Percentiles rank a stretch among this genome's conserved stretches.
phyloP scores from a whole-genome alignment of 2,888 invertebrate genomes.

The Halictus ligatus region DNA sequence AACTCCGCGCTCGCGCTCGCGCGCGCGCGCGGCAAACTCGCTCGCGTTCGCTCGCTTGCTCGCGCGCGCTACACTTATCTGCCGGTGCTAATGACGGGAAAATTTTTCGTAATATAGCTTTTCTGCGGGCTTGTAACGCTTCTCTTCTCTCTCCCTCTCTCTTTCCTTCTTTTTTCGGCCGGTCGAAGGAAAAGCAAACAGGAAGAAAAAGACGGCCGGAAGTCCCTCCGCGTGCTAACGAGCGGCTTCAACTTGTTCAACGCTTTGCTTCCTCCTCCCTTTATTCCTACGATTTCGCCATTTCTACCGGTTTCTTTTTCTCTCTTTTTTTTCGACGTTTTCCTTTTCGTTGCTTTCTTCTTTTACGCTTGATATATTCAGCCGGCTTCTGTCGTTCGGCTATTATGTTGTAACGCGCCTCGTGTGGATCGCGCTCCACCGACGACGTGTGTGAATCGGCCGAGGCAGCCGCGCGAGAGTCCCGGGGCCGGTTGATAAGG shows the following conservation, averaged over 20 bases:
- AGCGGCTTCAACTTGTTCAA: slow-evolving; percentile 25
- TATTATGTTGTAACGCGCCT: slow-evolving; percentile 13
- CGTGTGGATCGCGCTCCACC: neutral
- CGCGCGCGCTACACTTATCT: slow-evolving; percentile 68
- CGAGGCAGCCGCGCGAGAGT: neutral
- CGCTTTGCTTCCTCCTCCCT: neutral
- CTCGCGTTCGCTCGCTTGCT: slow-evolving; percentile 7
- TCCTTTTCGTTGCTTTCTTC: neutral
- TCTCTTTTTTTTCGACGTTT: neutral
- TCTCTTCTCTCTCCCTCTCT: neutral
- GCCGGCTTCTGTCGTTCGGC: neutral
- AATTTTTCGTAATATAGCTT: slow-evolving; percentile 65
- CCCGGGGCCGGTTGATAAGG: slow-evolving; percentile 28
- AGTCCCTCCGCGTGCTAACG: slow-evolving; percentile 37
- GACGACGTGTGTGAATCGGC: neutral
- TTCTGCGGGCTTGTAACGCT: slow-evolving; percentile 22
- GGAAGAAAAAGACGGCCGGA: slow-evolving; percentile 9
- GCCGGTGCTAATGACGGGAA: slow-evolving; percentile 72
- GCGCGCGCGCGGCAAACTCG: slow-evolving; percentile 40
- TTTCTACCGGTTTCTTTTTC: neutral
- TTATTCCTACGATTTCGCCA: slow-evolving; percentile 11
- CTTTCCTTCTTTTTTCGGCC: slow-evolving; percentile 19
- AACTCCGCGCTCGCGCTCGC: slow-evolving; percentile 40
- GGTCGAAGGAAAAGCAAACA: slow-evolving; percentile 34
- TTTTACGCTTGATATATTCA: neutral